Evolutionary conservation across 2,113 vertebrate species (phyloP).

Genomic region (Lichenostomus cassidix): DNA sequence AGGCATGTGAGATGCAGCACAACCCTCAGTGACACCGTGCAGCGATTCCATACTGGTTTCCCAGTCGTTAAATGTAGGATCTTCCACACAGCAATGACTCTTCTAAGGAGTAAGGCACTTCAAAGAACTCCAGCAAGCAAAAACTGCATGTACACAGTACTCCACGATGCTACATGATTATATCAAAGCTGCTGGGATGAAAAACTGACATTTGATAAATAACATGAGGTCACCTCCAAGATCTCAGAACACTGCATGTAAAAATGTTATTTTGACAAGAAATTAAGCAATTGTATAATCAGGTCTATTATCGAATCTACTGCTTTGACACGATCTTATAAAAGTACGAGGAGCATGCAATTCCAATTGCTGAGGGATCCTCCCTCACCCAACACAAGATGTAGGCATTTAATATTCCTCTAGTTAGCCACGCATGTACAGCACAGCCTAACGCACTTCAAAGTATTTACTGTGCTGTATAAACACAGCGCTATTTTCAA

Average conservation of each 20-base stretch:
- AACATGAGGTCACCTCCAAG: slow-evolving; percentile 31
- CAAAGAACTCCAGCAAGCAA: slow-evolving; percentile 40
- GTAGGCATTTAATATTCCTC: slow-evolving; percentile 22
- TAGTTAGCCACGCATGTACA: slow-evolving; percentile 42
- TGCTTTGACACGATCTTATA: slow-evolving; percentile 3
- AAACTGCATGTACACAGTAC: background rate
- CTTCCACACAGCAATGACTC: background rate
- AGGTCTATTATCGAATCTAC: slow-evolving; percentile 18
- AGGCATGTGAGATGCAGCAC: background rate
- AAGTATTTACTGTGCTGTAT: slow-evolving; percentile 42
- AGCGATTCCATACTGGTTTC: background rate
- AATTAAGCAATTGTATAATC: slow-evolving; percentile 49
- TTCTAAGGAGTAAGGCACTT: slow-evolving; percentile 9
- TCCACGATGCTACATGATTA: background rate
- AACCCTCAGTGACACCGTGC: background rate
- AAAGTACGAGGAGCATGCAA: background rate
- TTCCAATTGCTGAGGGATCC: background rate
- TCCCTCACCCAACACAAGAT: slow-evolving; percentile 22
- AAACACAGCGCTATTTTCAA: slow-evolving; percentile 52
- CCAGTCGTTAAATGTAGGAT: background rate
- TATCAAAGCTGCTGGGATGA: slow-evolving; percentile 45
- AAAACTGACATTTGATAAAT: slow-evolving; percentile 48
- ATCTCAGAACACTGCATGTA: background rate
- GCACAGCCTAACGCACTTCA: slow-evolving; percentile 22
- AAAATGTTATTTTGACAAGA: slow-evolving; percentile 41